Percentiles rank a stretch among this genome's conserved stretches.
Evolutionary conservation across 2,888 invertebrate species (phyloP).

Genomic region (Coecobrya sp.): DNA sequence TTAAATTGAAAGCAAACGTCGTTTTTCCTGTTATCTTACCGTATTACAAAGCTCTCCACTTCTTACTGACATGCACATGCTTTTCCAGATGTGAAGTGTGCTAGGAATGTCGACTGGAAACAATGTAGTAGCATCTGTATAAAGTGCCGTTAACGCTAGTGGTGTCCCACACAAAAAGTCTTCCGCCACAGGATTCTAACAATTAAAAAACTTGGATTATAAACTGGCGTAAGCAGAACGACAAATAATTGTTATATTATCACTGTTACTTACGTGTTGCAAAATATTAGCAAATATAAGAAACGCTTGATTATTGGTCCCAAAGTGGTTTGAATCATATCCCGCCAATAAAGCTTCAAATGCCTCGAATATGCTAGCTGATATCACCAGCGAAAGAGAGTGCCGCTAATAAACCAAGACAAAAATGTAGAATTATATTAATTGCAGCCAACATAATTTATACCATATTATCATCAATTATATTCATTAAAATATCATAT

Average conservation of each 20-base stretch:
- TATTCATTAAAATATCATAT: not conserved
- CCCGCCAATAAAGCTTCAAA: slow-evolving; percentile 63
- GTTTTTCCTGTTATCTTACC: slow-evolving; percentile 26
- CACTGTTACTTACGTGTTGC: slow-evolving; percentile 61
- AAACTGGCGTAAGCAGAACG: too few relatives aligned
- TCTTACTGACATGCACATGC: slow-evolving; percentile 72
- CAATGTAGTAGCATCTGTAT: slow-evolving; percentile 66
- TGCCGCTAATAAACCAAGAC: slow-evolving; percentile 52
- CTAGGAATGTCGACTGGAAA: slow-evolving; percentile 68
- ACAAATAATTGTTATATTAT: too few relatives aligned
- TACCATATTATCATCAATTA: not conserved
- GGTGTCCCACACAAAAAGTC: slow-evolving; percentile 70
- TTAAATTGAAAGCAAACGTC: too few relatives aligned
- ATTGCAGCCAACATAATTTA: not conserved
- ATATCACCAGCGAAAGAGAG: slow-evolving; percentile 47
- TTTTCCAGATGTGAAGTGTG: slow-evolving; percentile 63
- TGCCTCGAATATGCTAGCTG: slow-evolving; percentile 63
- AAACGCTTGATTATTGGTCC: slow-evolving; percentile 63
- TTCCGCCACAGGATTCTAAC: slow-evolving; percentile 66
- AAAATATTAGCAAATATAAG: slow-evolving; percentile 68
- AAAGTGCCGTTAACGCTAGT: slow-evolving; percentile 59
- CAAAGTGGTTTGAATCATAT: slow-evolving; percentile 71
- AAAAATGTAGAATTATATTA: not conserved
- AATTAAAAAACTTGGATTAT: slow-evolving; percentile 16
- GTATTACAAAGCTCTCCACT: slow-evolving; percentile 58